phyloP scores from a whole-genome alignment of 2,888 invertebrate species.

The Drosophila testacea region DNA sequence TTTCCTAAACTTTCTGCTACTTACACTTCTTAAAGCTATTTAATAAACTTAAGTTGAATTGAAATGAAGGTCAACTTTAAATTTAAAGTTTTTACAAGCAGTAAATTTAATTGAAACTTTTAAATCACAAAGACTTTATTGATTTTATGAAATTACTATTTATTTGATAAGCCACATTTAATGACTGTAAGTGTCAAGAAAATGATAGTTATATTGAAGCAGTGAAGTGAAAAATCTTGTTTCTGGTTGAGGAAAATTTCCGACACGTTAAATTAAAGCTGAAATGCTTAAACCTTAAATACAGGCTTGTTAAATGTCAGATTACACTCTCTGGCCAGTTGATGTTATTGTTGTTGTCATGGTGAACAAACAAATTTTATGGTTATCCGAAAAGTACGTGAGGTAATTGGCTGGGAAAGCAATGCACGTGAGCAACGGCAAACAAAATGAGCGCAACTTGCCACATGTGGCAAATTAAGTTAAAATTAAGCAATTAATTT shows the following conservation, averaged over 20 bases:
- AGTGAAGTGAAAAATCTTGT: conserved; percentile 17
- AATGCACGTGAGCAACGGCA: conserved; percentile 61
- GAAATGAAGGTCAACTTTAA: too few relatives aligned
- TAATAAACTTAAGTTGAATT: too few relatives aligned
- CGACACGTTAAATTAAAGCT: conserved; percentile 11
- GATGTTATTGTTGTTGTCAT: conserved; percentile 27
- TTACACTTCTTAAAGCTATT: too few relatives aligned
- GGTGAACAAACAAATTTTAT: conserved; percentile 63
- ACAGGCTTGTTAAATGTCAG: conserved; percentile 11
- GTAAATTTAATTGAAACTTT: too few relatives aligned
- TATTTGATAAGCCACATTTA: neutral
- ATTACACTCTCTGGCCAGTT: neutral
- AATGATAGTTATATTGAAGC: neutral
- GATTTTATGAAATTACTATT: neutral
- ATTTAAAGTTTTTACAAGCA: too few relatives aligned
- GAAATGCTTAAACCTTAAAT: conserved; percentile 22
- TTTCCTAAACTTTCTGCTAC: too few relatives aligned
- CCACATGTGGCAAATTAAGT: conserved; percentile 81
- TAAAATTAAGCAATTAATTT: conserved; percentile 81
- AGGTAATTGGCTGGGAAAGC: conserved; percentile 46
- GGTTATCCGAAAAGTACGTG: conserved; percentile 58
- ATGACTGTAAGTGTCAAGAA: neutral
- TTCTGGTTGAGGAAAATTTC: conserved; percentile 5
- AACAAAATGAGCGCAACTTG: conserved; percentile 54
- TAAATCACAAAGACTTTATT: too few relatives aligned